Evolutionary conservation across 2,113 vertebrate species (phyloP).

Genomic region (Thinocorus orbignyianus): DNA sequence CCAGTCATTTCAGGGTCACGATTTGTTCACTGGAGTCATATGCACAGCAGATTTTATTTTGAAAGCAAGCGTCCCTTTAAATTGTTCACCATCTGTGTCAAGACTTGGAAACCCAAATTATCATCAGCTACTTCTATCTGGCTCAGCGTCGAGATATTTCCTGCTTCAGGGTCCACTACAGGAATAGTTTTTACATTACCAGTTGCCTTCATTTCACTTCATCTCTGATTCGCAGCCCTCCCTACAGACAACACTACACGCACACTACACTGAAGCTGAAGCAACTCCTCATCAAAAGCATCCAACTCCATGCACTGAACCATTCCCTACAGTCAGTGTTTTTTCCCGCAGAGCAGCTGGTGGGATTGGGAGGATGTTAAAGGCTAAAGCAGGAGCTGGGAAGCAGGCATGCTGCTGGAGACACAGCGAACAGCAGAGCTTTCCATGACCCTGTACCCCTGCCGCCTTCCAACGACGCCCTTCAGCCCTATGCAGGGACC

Average conservation of each 20-base stretch:
- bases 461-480: background rate
- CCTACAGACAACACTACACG: no score
- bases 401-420: background rate
- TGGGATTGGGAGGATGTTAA: rapidly evolving
- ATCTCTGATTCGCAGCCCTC: background rate
- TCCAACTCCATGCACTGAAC: background rate
- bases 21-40: background rate
- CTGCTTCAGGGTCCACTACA: background rate
- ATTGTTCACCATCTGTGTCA: background rate
- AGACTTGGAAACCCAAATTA: background rate
- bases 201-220: background rate
- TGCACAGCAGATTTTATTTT: background rate
- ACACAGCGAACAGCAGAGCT: background rate
- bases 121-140: conserved; percentile 39
- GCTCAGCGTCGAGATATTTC: background rate
- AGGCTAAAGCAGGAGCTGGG: background rate
- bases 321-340: background rate
- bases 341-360: background rate
- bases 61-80: background rate
- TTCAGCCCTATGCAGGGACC: no score
- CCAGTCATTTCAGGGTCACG: background rate
- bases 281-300: background rate
- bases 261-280: background rate
- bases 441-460: background rate
- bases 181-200: background rate